Evolutionary conservation across 2,113 vertebrate genomes (phyloP).

Genomic region (Gila orcuttii): DNA sequence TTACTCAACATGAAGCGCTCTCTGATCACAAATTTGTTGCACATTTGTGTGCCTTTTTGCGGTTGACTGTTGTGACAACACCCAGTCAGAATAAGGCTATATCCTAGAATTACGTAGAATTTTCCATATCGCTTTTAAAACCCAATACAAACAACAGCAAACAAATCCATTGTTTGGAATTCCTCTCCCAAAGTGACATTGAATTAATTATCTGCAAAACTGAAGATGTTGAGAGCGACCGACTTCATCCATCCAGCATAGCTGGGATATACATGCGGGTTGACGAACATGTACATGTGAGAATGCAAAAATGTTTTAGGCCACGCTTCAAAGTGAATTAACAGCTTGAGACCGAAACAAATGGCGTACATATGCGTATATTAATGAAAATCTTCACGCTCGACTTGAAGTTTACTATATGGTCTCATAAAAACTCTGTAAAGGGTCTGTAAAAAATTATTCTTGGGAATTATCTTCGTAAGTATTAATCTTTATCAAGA

Average conservation of each 20-base stretch:
- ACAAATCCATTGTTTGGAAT: slow-evolving; percentile 51
- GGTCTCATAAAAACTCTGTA: slow-evolving; percentile 18
- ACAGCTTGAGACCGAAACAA: not conserved
- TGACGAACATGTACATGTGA: slow-evolving; percentile 20
- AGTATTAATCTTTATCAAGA: slow-evolving; percentile 32
- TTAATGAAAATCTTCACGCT: slow-evolving; percentile 8
- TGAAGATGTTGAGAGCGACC: slow-evolving; percentile 25
- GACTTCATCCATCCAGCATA: slow-evolving; percentile 43
- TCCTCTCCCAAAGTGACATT: slow-evolving; percentile 37
- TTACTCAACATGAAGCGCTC: slow-evolving; percentile 15
- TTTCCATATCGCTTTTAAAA: slow-evolving; percentile 39
- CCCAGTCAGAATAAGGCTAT: slow-evolving; percentile 11
- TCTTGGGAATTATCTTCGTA: slow-evolving; percentile 40
- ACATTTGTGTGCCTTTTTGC: slow-evolving; percentile 44
- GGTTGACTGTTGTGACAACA: slow-evolving; percentile 45
- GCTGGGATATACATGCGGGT: not conserved
- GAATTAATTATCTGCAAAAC: slow-evolving; percentile 40
- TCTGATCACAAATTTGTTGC: slow-evolving; percentile 41
- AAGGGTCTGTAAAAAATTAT: slow-evolving; percentile 2
- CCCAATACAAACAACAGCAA: slow-evolving; percentile 20
- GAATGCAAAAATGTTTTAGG: slow-evolving; percentile 23
- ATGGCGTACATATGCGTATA: slow-evolving; percentile 15
- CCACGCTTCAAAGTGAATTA: slow-evolving; percentile 32
- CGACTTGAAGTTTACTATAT: slow-evolving; percentile 16
- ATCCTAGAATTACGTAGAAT: slow-evolving; percentile 9